Conservation (phyloP, 2,797 vertebrate species). For the Poecile montanus region DNA sequence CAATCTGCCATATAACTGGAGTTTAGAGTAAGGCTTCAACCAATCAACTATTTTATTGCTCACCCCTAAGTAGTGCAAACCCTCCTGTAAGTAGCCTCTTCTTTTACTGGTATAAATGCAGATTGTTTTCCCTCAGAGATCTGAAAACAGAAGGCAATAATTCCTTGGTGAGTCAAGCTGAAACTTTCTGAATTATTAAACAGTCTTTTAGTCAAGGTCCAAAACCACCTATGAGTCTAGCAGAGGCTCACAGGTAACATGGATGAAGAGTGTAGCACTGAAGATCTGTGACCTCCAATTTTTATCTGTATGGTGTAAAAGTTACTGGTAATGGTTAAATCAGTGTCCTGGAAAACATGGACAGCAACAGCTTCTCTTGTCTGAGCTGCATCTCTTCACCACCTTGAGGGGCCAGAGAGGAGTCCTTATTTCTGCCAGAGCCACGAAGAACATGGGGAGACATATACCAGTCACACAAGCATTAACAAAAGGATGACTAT, state of each 20-base stretch:
- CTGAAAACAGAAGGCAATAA: neutral
- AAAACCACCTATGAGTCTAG: neutral
- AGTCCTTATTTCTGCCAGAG: neutral
- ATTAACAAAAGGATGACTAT: neutral
- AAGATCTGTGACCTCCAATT: neutral
- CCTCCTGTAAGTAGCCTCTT: neutral
- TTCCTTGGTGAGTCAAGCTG: neutral
- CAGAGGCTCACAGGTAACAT: neutral
- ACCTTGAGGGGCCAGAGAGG: neutral
- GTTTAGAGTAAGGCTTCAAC: neutral
- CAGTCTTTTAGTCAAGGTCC: neutral
- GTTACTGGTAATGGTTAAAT: neutral
- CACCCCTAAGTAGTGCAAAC: neutral
- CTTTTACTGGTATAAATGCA: neutral
- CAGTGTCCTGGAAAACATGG: neutral
- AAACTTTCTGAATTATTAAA: neutral
- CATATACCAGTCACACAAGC: neutral
- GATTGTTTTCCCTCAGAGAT: neutral
- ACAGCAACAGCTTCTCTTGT: neutral
- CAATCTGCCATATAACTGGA: neutral
- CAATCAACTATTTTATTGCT: neutral
- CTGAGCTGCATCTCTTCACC: neutral
- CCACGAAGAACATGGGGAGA: neutral
- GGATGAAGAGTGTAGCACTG: accelerated
- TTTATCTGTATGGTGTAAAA: neutral